Conservation (phyloP, 2,113 vertebrate species). For the Condylura cristata region DNA sequence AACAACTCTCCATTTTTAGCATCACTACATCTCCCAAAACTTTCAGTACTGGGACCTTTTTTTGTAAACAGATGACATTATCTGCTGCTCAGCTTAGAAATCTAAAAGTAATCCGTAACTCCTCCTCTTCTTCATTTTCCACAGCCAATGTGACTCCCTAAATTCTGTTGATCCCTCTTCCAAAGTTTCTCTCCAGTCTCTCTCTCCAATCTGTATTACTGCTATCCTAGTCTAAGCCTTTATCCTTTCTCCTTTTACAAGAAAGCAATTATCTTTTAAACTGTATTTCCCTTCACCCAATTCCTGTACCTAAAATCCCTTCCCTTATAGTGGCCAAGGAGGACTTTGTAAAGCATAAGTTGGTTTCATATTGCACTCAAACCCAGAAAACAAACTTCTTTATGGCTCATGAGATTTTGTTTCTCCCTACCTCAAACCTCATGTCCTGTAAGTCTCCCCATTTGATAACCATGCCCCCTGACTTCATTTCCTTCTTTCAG, state of each 20-base stretch:
- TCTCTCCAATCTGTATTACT: background rate
- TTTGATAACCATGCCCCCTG: background rate
- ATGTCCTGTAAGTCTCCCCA: background rate
- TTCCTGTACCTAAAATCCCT: background rate
- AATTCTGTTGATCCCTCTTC: background rate
- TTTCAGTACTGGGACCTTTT: background rate
- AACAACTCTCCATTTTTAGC: background rate
- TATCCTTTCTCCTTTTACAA: background rate
- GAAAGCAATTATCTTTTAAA: background rate
- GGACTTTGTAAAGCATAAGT: background rate
- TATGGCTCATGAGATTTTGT: background rate
- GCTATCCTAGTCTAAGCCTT: background rate
- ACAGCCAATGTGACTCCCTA: background rate
- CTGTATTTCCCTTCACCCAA: background rate
- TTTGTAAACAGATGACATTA: background rate
- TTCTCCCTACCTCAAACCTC: background rate
- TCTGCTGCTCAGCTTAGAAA: slow-evolving; percentile 39
- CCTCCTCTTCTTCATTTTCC: background rate
- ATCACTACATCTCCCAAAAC: background rate
- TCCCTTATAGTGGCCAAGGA: background rate
- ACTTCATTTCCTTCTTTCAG: background rate
- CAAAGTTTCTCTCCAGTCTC: background rate
- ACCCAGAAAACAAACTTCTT: background rate
- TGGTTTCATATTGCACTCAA: background rate
- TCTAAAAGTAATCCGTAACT: background rate